Base-by-base conservation (phyloP, 2,888 invertebrate species). In the Synanthedon tipuliformis region DNA sequence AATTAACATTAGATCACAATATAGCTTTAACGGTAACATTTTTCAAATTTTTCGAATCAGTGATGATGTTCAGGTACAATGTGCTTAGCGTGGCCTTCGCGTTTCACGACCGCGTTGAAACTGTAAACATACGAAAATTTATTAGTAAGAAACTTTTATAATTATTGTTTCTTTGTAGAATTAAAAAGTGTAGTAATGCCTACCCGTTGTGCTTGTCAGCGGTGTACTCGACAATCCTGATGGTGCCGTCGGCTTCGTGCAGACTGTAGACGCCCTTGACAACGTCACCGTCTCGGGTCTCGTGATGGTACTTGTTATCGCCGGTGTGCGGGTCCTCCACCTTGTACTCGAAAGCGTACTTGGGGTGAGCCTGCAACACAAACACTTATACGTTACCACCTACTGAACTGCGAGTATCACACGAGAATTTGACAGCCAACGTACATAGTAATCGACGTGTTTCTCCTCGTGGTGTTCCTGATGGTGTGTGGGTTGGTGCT, bases 311-410 rank as follows among this genome's bases (percentile, higher is more conserved):
- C 63, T 79, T 77, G 59, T 64, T 64, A 64, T 83, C 81, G 50
- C 78, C 78, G 57, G 81, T 83, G 63, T 79, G 76, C 23, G 71
- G 71, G 61, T 82, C 82, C 61, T 74, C 65, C 34, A 83, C 81
- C 54, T 75, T 75, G 61, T 83, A 82, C 62, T 73, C 75, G 65
- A 73, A 79, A 53, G 69, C 57, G 60, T 68, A 68, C 53, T 63
- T 62, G 34, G 68, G 68, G 57, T 64, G 57, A 34, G 63, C 58
- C 66, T 65, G 56, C 52, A 52, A 61, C 45, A 5, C 8, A 45
- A 45, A 45, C 45, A 15, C 45, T 13, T 7, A 15, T 45, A 34
- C 7, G 45, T 45, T 45, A 45, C 45, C 7, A 7, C 45, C 11
- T 7, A 18, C 45, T 51, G 51, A 50, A 13, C 12, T 40, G 50